These are phyloP conservation scores for Gopherus flavomarginatus DNA, from an alignment of 2,113 vertebrate genomes.

Conservation along the genomic window DNA sequence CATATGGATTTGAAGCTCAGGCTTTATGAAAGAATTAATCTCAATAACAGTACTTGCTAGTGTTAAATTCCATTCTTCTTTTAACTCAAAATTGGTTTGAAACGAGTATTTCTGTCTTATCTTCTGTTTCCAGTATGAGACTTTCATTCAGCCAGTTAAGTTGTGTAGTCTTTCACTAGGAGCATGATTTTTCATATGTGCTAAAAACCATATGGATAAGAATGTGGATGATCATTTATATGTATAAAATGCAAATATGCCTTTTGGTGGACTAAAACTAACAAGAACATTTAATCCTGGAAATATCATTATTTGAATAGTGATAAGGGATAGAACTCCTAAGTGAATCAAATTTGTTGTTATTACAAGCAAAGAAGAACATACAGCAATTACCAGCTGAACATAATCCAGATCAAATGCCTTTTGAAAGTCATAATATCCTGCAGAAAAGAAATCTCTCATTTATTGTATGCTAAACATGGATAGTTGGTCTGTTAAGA, in stretches of 20 bases:
- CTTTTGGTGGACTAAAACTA: background rate
- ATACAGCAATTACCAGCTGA: slow-evolving; percentile 30
- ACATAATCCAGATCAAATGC: background rate
- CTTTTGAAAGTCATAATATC: background rate
- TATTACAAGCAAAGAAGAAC: background rate
- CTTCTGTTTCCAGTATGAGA: background rate
- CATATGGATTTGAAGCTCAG: background rate
- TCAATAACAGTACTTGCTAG: slow-evolving; percentile 6
- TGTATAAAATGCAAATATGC: slow-evolving; percentile 61
- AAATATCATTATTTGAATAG: slow-evolving; percentile 30
- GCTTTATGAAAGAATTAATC: background rate
- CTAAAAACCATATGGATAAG: slow-evolving; percentile 61
- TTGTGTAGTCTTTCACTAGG: slow-evolving; percentile 18
- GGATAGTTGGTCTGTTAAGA: background rate
- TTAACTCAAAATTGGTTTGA: background rate
- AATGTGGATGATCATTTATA: slow-evolving; percentile 42
- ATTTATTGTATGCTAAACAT: background rate
- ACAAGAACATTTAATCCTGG: background rate
- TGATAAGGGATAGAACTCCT: slow-evolving; percentile 1
- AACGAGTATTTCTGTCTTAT: background rate
- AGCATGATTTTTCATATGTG: slow-evolving; percentile 17
- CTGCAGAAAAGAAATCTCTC: slow-evolving; percentile 4
- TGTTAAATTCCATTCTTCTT: slow-evolving; percentile 7
- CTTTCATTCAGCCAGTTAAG: background rate
- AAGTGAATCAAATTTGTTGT: slow-evolving; percentile 12